These are phyloP conservation scores for Cichladusa arquata DNA, from an alignment of 2,113 vertebrate species.

Conservation along the genomic window DNA sequence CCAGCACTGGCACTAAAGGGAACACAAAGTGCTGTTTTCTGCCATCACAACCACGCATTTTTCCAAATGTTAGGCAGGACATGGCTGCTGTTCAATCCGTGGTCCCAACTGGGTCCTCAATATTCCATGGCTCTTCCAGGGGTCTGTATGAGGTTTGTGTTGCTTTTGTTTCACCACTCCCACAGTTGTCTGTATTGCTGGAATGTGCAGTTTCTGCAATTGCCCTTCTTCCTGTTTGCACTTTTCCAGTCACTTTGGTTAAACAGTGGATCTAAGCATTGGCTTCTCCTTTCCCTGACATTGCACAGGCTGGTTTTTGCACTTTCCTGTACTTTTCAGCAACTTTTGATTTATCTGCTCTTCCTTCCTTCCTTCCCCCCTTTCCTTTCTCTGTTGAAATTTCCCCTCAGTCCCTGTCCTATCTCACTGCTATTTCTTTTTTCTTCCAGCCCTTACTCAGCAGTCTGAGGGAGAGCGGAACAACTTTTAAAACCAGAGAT, in stretches of 20 bases:
- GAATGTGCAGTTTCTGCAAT: neutral
- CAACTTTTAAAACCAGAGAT: neutral
- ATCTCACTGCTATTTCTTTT: neutral
- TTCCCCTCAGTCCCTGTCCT: neutral
- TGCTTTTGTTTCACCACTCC: neutral
- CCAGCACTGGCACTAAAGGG: neutral
- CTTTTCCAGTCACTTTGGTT: neutral
- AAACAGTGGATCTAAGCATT: neutral
- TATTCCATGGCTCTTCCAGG: neutral
- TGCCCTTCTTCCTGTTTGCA: neutral
- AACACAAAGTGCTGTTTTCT: neutral
- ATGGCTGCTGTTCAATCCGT: fast-evolving
- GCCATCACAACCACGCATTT: fast-evolving
- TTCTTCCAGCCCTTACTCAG: neutral
- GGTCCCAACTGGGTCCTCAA: neutral
- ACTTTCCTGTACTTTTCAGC: neutral
- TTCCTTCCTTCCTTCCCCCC: neutral
- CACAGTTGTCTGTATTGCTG: neutral
- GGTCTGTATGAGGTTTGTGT: fast-evolving
- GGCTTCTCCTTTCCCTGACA: neutral
- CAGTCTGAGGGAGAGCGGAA: neutral
- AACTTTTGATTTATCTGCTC: neutral
- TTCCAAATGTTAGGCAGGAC: neutral
- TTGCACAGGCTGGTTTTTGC: neutral
- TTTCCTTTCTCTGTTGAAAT: neutral